These are phyloP conservation scores for Varanus komodoensis DNA, from an alignment of 2,113 vertebrate species.

Conservation along the genomic window DNA sequence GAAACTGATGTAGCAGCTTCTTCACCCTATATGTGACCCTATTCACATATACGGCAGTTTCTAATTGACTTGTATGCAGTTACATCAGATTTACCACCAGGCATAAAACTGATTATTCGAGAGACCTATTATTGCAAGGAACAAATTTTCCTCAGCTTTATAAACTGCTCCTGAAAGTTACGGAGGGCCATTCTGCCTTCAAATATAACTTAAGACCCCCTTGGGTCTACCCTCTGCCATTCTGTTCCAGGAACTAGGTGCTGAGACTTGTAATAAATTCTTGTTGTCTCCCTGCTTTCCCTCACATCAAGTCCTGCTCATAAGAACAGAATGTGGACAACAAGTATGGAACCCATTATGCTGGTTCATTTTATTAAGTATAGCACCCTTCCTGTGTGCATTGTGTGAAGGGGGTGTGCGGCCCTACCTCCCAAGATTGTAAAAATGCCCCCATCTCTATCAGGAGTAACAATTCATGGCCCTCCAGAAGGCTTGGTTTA, in stretches of 20 bases:
- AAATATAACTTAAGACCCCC: neutral
- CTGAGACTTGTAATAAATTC: neutral
- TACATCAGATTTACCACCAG: neutral
- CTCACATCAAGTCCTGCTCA: too few species aligned
- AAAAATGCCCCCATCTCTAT: too few species aligned
- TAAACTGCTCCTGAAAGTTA: neutral
- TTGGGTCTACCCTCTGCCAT: neutral
- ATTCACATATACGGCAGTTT: neutral
- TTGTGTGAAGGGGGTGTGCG: too few species aligned
- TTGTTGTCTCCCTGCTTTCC: neutral
- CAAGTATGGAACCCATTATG: neutral
- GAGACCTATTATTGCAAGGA: neutral
- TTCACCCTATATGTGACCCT: neutral
- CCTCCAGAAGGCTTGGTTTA: too few species aligned
- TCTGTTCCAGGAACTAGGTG: neutral
- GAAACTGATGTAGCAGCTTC: neutral
- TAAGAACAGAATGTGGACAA: neutral
- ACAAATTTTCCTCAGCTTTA: neutral
- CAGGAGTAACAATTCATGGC: too few species aligned
- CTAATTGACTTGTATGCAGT: neutral
- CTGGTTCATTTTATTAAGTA: neutral
- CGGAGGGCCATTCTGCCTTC: neutral
- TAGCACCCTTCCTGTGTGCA: neutral
- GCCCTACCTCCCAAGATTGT: too few species aligned
- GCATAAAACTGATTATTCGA: neutral